Base-by-base conservation (phyloP, 2,113 vertebrate genomes). In the Dipodomys stephensi region DNA sequence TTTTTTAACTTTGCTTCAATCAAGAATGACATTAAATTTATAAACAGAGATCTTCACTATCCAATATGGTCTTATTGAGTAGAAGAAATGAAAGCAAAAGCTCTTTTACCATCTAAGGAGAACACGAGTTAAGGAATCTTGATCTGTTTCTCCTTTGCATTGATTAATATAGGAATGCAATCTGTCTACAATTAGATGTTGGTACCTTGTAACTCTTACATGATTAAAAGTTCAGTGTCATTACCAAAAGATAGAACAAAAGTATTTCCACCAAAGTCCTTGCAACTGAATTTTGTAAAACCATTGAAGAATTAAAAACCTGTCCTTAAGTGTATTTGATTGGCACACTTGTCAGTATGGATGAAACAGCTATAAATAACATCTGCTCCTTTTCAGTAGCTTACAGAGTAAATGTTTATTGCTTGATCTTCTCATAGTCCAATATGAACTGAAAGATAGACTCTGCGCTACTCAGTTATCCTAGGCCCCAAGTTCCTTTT, bases 1-100 rank as follows among this genome's bases (percentile, higher is more conserved):
- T 95, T 81, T 64, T 95, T 84, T 53, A 22, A 62, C 53, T 46
- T 84, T 91, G 2, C 22, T 83, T 90, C 57, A 11, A 80, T 23
- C 53, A 80, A 84, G 28, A 91, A 64, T 13, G 68, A 53, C 7
- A 76, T 79, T 76, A 64, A 30, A 20, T 88, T 90, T 90, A 19
- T 73, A 67, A 74, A 27, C 18, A 79, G 35, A 92, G 44, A 90
- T 16, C 81, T 1, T 0, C 28, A 53, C 2, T 5, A 2, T n/a
- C 1, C 27, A 81, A 7, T 67, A 35, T 4, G 35, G 72, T 78
- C 35, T 78, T 72, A 71, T 19, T 27, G 4, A 85, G 11, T 71
- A 74, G 18, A 83, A 77, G 44, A 95, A 92, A 92, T 71, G 25
- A 4, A 30, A 62, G 62, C 57, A 67, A 78, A 89, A 73, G 65